phyloP scores from a whole-genome alignment of 2,888 invertebrate genomes.

The Lepidocyrtoides sp. region DNA sequence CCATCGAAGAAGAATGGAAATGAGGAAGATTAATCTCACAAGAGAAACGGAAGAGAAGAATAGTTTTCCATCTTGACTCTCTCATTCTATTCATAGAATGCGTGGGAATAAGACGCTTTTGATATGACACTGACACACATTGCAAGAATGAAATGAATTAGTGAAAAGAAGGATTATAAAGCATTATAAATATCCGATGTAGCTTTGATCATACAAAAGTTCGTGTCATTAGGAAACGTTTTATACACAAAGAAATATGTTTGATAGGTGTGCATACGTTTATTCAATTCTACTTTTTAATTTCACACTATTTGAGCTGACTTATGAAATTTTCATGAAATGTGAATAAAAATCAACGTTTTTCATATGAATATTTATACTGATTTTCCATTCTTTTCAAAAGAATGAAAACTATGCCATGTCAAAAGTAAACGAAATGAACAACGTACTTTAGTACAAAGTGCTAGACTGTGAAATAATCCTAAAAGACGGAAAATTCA shows the following conservation, averaged over 20 bases:
- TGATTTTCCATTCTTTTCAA: not conserved
- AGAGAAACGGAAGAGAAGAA: slow-evolving; percentile 40
- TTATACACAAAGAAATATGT: too few species aligned
- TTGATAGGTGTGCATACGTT: too few species aligned
- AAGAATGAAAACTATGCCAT: too few species aligned
- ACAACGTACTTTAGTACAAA: too few species aligned
- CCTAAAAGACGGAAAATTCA: not conserved
- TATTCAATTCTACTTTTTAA: slow-evolving; percentile 62
- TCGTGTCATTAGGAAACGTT: too few species aligned
- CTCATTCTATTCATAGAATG: slow-evolving; percentile 11
- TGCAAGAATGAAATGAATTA: not conserved
- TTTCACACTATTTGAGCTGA: slow-evolving; percentile 62
- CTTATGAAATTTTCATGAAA: slow-evolving; percentile 63
- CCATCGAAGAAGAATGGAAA: slow-evolving; percentile 54
- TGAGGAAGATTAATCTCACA: slow-evolving; percentile 63
- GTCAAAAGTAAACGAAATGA: too few species aligned
- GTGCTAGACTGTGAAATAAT: not conserved
- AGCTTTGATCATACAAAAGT: not conserved
- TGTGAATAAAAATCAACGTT: not conserved
- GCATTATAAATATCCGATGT: not conserved
- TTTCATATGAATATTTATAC: not conserved
- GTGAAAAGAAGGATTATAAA: not conserved
- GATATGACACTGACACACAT: too few species aligned
- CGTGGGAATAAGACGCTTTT: not conserved
- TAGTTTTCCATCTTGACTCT: slow-evolving; percentile 26